Base-by-base conservation (phyloP, 2,113 vertebrate genomes). In the Megaceryle maxima region DNA sequence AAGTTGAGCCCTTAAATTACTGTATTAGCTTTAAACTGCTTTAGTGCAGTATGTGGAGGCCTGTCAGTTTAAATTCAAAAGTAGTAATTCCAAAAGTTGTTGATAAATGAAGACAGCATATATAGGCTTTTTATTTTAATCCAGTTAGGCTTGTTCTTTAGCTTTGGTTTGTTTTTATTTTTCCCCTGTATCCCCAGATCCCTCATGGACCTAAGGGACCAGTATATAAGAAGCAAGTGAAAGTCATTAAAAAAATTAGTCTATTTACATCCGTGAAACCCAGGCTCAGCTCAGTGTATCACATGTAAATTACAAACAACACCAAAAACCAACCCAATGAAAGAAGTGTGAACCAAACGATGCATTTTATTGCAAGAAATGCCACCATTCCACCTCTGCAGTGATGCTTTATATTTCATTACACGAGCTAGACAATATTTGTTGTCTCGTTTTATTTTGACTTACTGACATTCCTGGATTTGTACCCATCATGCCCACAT, bases 71-170 rank as follows among this genome's bases (percentile, higher is more conserved):
- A 69, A 69, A 90, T 81, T 79, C 56, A 68, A 16, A 85, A 79
- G 10, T 63, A 89, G 53, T 75, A 89, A 90, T 93, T 57, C 33
- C 41, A 74, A 72, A 53, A 79, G 21, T 55, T 90, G 59, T 80
- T 79, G 81, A 63, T 88, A 94, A 94, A 21, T 83, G 57, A 89
- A 51, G 87, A 67, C 78, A 90, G 64, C 21, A 48, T 70, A 56
- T 13, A 26, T 33, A 78, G 37, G 29, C 22, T 90, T 94, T 90
- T 90, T 85, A 31, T 95, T 92, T 88, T 44, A 88, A 90, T 76
- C 53, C 29, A 56, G 35, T 82, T 89, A 87, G n/a, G 21, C 62
- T 57, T 75, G 13, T 43, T 77, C 11, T 80, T 90, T 70, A 87
- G 33, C 68, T 93, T 92, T 66, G 6, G 6, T 73, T 92, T 83